Base-by-base conservation (phyloP, 2,113 vertebrate genomes). In the Dendropsophus ebraccatus region DNA sequence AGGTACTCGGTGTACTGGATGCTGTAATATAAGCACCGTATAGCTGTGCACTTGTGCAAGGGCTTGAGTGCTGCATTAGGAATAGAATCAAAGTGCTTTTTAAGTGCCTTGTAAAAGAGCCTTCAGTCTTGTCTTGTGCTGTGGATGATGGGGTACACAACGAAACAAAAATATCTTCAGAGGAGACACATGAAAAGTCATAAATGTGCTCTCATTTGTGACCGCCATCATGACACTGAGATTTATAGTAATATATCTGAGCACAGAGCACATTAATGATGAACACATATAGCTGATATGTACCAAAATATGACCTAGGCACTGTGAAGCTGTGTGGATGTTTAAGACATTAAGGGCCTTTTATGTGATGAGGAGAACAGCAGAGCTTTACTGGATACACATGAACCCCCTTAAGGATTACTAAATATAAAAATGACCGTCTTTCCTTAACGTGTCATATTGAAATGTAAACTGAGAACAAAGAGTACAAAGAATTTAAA, bases 1-100 rank as follows among this genome's bases (percentile, higher is more conserved):
- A 62, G 56, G 56, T 62, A 60, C 37, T 47, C 56, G 1, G n/a
- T 62, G 54, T 60, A 45, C 78, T 65, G 78, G 16, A 81, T 62
- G 56, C 56, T 10, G 16, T 25, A 45, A 81, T 56, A 47, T 25
- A 11, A 81, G n/a, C 56, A 81, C 37, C 10, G 21, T 5, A 47
- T 60, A 12, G 50, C 52, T 45, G 54, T 62, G 77, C 21, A 80
- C 28, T 30, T 32, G 17, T 35, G 75, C 49, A 54, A 50, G 8
- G n/a, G 72, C 45, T 47, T 74, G 41, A 74, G 41, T 28, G 73
- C 50, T 65, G 30, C 52, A 23, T 35, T 32, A 56, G 17, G 50
- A 54, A 80, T 17, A 62, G 77, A 37, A 37, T 35, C 37, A 81
- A 60, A 62, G 13, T 62, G 56, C 35, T 41, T 58, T 60, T 45